Evolutionary conservation across 2,888 invertebrate species (phyloP), one percentile per base, ranked within the genome.

Genomic region (Dryocosmus kuriphilus): DNA sequence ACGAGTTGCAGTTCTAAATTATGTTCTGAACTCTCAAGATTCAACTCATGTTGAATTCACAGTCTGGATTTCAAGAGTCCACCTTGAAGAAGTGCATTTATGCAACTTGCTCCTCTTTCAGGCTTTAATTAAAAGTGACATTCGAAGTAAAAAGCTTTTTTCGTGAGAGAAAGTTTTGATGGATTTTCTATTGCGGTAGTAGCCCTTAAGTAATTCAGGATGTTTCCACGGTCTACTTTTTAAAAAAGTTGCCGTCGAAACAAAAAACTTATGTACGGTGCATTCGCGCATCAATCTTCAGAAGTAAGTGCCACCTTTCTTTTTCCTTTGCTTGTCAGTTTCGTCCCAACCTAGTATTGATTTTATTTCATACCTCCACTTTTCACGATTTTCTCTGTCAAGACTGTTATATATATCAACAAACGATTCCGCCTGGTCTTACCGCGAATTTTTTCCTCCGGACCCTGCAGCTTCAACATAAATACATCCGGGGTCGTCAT

Each of bases 271-370:
- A 51, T 51, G 27, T 46, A 71, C 46, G 51, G 22, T 51, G 51
- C 19, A 51, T 71, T 71, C 71, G 71, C 71, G 32, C 71, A 71
- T 71, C 71, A 55, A 71, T 71, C 71, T 71, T 71, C 8, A 71
- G 46, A 60, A 71, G 51, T 51, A 55, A 32, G 30, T 71, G 46
- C 32, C 71, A 71, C 51, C 51, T 71, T 51, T 71, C 27, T 71
- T 51, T 71, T 51, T 71, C 32, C 51, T 71, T 51, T 30, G n/a
- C 71, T 71, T 71, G 71, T 51, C 71, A 71, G 71, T 71, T 71
- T 32, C 71, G 51, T 71, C 46, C 30, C 51, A 51, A 16, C 24
- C 11, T 60, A 27, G 71, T 71, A 71, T 71, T 71, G 71, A 71
- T 71, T 71, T 71, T 71, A 51, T 22, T 71, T 30, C 71, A 71